Conservation (phyloP, 1,140 invertebrate species). For the Lasaia peninsularis region DNA sequence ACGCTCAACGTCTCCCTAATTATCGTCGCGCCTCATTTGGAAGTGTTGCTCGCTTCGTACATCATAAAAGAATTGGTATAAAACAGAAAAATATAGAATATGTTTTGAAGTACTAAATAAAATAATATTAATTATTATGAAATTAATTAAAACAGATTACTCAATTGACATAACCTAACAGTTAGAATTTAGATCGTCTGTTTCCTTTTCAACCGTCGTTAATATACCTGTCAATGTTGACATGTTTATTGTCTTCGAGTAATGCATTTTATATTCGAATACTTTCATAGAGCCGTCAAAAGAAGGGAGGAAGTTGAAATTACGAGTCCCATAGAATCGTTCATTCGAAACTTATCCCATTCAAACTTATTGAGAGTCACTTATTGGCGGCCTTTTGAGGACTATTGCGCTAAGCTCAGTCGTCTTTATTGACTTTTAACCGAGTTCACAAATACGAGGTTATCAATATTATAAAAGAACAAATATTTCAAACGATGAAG, state of each 20-base stretch:
- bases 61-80: too few species aligned
- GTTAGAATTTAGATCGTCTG: too few species aligned
- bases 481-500: too few species aligned
- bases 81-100: too few species aligned
- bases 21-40: too few species aligned
- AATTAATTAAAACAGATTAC: too few species aligned
- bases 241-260: neutral
- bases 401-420: neutral
- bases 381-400: constrained; percentile 1
- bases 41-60: too few species aligned
- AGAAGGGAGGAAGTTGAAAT: constrained; percentile 1
- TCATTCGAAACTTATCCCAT: constrained; percentile 4
- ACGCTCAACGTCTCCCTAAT: too few species aligned
- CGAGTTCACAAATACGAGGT: neutral
- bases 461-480: neutral
- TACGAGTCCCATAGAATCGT: neutral
- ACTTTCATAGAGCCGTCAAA: neutral
- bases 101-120: too few species aligned
- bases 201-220: too few species aligned
- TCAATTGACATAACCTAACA: too few species aligned
- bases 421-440: neutral
- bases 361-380: constrained; percentile 1
- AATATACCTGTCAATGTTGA: neutral
- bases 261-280: neutral
- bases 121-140: too few species aligned